Evolutionary conservation across 1,140 invertebrate genomes (phyloP), one percentile per base, ranked within the genome.

Genomic region (Cepaea nemoralis): DNA sequence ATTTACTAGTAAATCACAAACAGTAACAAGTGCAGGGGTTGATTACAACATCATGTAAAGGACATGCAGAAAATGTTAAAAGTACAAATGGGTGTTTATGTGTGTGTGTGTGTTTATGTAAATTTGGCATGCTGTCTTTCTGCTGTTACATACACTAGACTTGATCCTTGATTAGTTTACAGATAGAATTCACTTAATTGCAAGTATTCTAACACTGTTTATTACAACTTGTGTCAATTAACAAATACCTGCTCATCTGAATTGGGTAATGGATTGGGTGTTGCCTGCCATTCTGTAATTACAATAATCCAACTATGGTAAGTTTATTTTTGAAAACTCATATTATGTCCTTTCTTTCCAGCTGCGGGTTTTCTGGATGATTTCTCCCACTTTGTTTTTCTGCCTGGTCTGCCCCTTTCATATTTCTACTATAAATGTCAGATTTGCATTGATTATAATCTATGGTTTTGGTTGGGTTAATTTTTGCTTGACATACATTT

Each of bases 241-340:
- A 59, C 55, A 63, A 63, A 63, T 27, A 31, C 27, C 59, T 63
- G 59, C 10, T 31, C 27, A 31, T 31, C 59, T 63, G 59, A 63
- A 63, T 63, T 63, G 59, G 59, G 59, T 19, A 63, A 63, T 31
- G 59, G 59, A 63, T 63, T 63, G 59, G 59, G 27, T 63, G n/a
- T 63, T 63, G 59, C 59, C 59, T 63, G 59, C 27, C 27, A 22
- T 14, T 55, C 3, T 63, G 5, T 63, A 6, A 63, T 31, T 6
- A 63, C 59, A 63, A n/a, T 63, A 63, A 63, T 27, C 3, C n/a
- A 31, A 31, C 33, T 63, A 31, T 63, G 59, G 59, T 63, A 63
- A 63, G 59, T 63, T 63, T 16, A 27, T 63, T 63, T 14, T 31
- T 2, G n/a, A 10, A 31, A 6, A 27, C 33, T 63, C 27, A 63